phyloP scores from a whole-genome alignment of 1,140 invertebrate genomes.

The Neodiprion fabricii region DNA sequence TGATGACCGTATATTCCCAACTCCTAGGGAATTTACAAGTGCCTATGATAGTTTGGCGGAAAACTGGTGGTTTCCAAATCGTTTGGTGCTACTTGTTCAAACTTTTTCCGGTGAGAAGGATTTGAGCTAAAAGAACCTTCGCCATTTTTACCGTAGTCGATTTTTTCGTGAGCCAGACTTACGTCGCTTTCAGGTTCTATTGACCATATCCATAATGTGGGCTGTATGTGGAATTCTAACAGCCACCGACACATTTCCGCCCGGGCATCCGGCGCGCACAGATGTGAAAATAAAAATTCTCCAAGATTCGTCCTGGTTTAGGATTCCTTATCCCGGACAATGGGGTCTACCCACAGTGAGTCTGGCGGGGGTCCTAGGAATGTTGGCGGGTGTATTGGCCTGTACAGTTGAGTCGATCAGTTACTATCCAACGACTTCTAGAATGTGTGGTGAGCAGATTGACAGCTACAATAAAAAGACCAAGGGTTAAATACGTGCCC shows the following conservation, averaged over 20 bases:
- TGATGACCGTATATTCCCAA: constrained; percentile 85
- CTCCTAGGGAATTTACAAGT: constrained; percentile 74
- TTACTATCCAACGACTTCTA: constrained; percentile 87
- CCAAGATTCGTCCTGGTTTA: constrained; percentile 79
- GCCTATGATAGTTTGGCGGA: constrained; percentile 69
- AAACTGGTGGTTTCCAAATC: constrained; percentile 65
- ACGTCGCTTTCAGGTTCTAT: constrained; percentile 69
- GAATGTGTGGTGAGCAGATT: constrained; percentile 72
- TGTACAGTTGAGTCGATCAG: constrained; percentile 88
- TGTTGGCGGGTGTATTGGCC: constrained; percentile 83
- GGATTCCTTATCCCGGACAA: constrained; percentile 86
- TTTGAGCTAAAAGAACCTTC: constrained; percentile 12
- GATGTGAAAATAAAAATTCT: constrained; percentile 80
- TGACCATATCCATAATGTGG: constrained; percentile 85
- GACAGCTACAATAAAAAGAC: constrained; percentile 13
- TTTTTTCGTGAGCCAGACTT: constrained; percentile 8
- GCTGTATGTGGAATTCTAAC: constrained; percentile 79
- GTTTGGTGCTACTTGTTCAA: constrained; percentile 79
- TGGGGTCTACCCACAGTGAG: constrained; percentile 85
- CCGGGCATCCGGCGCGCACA: constrained; percentile 76
- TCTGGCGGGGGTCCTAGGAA: constrained; percentile 78
- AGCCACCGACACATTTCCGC: constrained; percentile 67
- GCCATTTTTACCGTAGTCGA: constrained; percentile 21
- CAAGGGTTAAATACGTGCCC: neutral
- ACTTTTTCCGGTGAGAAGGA: constrained; percentile 76